phyloP scores from a whole-genome alignment of 2,797 vertebrate genomes.

The Syndactyla subalaris region DNA sequence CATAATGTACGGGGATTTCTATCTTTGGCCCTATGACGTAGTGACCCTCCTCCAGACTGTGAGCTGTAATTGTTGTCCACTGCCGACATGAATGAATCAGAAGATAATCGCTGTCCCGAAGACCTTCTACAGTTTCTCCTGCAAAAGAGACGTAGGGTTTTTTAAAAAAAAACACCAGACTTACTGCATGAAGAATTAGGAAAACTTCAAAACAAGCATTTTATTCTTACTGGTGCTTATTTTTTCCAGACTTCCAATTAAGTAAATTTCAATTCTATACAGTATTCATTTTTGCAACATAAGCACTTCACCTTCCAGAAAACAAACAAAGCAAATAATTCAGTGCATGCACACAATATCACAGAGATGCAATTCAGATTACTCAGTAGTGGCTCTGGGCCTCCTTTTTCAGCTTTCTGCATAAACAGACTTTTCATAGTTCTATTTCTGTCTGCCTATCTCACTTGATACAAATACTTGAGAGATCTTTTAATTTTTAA shows the following conservation, averaged over 20 bases:
- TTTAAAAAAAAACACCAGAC: not conserved
- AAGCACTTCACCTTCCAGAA: not conserved
- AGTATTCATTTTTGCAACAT: not conserved
- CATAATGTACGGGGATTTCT: slow-evolving; percentile 99
- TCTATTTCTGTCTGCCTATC: not conserved
- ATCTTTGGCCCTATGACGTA: slow-evolving; percentile 99
- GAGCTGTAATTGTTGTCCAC: slow-evolving; percentile 98
- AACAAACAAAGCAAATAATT: not conserved
- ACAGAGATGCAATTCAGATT: not conserved
- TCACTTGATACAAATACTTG: not conserved
- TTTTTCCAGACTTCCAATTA: not conserved
- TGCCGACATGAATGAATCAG: slow-evolving; percentile 98
- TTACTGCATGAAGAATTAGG: not conserved
- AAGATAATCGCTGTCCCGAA: slow-evolving; percentile 95
- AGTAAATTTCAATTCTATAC: not conserved
- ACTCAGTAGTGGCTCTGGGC: not conserved
- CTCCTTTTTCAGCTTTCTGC: not conserved
- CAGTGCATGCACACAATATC: not conserved
- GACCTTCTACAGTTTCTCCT: slow-evolving; percentile 94
- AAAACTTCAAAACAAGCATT: not conserved
- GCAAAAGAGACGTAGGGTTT: slow-evolving; percentile 34
- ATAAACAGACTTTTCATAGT: not conserved
- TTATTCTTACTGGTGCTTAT: not conserved
- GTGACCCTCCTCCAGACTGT: slow-evolving; percentile 98
- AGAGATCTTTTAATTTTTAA: not conserved